Evolutionary conservation across 1,140 invertebrate genomes (phyloP), one percentile per base, ranked within the genome.

Genomic region (Periplaneta americana): DNA sequence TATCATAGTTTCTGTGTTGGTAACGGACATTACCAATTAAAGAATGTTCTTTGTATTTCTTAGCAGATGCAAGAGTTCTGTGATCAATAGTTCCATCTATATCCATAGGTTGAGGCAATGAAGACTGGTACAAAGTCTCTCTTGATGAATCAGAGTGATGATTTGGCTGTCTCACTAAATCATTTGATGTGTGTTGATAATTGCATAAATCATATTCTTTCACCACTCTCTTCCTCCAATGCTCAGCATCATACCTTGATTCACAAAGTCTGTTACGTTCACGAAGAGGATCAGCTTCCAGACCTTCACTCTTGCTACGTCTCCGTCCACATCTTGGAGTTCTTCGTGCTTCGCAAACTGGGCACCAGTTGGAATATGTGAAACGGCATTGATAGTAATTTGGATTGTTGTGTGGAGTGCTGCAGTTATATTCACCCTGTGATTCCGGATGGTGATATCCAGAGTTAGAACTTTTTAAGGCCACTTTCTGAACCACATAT

Each of bases 251-350:
- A 34, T 80, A 80, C 22, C n/a, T 66, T 66, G 48, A 66, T 6
- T 66, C 48, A 66, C n/a, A 28, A 18, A 66, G 34, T 74, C 79
- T 35, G 66, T 80, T 80, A 48, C 34, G 48, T 34, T 80, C 79
- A 17, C 79, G 39, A n/a, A 80, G 34, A 74, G 79, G 79, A 35
- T 80, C 79, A 2, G 39, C 79, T 34, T 80, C 79, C 37, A 80
- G 15, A 31, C 79, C 79, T 34, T 80, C 79, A 34, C 66, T 80
- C 37, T 75, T 80, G 39, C 79, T 74, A 28, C 79, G 39, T 34
- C 79, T 57, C 34, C 39, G 32, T 28, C 35, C 32, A 74, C 79
- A 80, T 22, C 32, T 28, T 8, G n/a, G 66, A 34, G 37, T 28
- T 33, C 28, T 31, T 4, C 28, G 31, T 6, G 37, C 79, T 34